phyloP scores from a whole-genome alignment of 2,797 vertebrate genomes.

The Triplophysa yarkandensis region DNA sequence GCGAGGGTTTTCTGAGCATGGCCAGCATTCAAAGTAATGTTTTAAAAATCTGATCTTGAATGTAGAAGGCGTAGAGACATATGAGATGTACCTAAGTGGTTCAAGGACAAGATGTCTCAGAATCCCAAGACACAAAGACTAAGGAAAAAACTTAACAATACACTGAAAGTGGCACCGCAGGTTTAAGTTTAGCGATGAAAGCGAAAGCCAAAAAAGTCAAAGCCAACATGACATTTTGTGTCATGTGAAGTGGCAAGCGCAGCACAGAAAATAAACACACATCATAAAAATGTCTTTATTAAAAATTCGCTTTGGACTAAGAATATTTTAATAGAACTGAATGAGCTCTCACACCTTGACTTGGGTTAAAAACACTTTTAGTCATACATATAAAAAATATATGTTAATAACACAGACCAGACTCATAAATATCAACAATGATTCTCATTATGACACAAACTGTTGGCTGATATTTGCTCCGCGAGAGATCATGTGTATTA shows the following conservation, averaged over 20 bases:
- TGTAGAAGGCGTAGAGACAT: not conserved
- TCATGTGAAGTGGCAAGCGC: not conserved
- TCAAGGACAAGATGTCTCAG: not conserved
- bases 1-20: conserved; percentile 7
- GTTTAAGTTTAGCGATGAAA: not conserved
- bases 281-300: not conserved
- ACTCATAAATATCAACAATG: not conserved
- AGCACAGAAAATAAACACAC: not conserved
- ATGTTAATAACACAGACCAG: too few relatives aligned
- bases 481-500: conserved; percentile 53
- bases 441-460: conserved; percentile 1
- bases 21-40: conserved; percentile 12
- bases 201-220: not conserved
- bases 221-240: not conserved
- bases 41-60: conserved; percentile 35
- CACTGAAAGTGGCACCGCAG: not conserved
- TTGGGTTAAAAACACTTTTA: not conserved
- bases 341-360: not conserved
- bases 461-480: conserved; percentile 29
- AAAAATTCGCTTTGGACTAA: not conserved
- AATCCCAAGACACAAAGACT: not conserved
- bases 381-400: not conserved
- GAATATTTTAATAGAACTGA: not conserved
- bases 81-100: conserved; percentile 2
- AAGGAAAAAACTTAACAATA: not conserved